phyloP scores from a whole-genome alignment of 2,113 vertebrate species.

The Aythya baeri region DNA sequence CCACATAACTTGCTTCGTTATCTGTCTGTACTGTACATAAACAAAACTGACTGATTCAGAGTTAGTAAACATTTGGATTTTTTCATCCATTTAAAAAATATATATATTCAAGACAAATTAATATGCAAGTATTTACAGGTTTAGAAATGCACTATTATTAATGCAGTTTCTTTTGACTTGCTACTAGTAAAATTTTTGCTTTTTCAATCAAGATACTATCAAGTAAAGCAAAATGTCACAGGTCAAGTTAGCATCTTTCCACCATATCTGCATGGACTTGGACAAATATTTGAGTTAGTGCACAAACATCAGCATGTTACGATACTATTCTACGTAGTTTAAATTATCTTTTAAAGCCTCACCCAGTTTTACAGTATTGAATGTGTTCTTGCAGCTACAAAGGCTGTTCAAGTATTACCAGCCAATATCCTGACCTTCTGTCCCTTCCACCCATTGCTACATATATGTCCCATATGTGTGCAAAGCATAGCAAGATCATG shows the following conservation, averaged over 20 bases:
- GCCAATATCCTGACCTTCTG: not conserved
- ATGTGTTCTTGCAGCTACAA: not conserved
- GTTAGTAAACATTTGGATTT: not conserved
- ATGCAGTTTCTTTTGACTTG: not conserved
- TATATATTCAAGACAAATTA: not conserved
- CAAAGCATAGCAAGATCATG: not conserved
- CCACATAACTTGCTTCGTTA: not conserved
- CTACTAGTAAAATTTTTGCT: not conserved
- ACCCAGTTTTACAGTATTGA: not conserved
- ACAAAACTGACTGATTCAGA: not conserved
- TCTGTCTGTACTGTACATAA: not conserved
- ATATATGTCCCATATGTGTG: not conserved
- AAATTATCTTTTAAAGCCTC: not conserved
- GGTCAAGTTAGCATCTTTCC: not conserved
- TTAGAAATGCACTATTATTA: not conserved
- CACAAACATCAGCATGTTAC: not conserved
- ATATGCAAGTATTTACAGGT: not conserved
- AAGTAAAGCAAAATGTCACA: not conserved
- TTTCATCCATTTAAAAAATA: not conserved
- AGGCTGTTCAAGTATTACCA: not conserved
- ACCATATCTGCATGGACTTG: not conserved
- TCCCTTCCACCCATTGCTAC: not conserved
- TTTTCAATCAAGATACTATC: not conserved
- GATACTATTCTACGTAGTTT: not conserved
- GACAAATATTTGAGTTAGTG: not conserved